These are phyloP conservation scores for Ascidia mentula DNA, from an alignment of 23 tunicate species.

Conservation along the genomic window DNA sequence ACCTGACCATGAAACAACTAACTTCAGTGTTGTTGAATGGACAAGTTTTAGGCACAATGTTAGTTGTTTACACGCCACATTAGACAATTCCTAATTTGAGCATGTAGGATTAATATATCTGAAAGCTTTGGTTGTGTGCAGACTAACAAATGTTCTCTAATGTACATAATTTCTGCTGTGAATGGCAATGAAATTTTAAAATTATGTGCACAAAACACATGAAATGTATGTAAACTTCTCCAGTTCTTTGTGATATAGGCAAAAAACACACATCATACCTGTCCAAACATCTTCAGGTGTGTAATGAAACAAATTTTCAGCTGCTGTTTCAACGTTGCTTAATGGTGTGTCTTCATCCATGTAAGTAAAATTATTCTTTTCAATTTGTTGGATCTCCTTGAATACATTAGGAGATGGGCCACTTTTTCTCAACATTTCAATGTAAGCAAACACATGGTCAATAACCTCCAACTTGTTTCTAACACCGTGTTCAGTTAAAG, in stretches of 20 bases:
- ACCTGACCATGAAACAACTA: too few species aligned
- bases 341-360: slow-evolving; percentile 53
- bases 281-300: slow-evolving; percentile 62
- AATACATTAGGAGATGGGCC: slow-evolving; percentile 37
- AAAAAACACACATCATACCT: not conserved
- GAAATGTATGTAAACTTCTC: not conserved
- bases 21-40: too few species aligned
- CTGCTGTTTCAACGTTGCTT: slow-evolving; percentile 27
- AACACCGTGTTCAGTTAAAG: slow-evolving; percentile 55
- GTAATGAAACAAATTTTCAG: slow-evolving; percentile 37
- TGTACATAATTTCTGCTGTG: too few species aligned
- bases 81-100: too few species aligned
- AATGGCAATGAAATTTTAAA: too few species aligned
- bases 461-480: slow-evolving; percentile 38
- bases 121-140: too few species aligned
- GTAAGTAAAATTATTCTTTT: slow-evolving; percentile 58
- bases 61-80: too few species aligned
- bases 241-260: not conserved
- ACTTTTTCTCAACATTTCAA: slow-evolving; percentile 32
- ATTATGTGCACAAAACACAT: not conserved
- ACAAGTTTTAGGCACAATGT: too few species aligned
- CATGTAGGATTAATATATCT: too few species aligned
- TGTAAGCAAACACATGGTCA: slow-evolving; percentile 58
- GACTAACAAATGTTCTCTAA: too few species aligned
- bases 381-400: slow-evolving; percentile 71